Percentiles rank a stretch among this genome's conserved stretches.
These are phyloP conservation scores for Loriculus beryllinus DNA, from an alignment of 2,797 vertebrate species.

Conservation along the genomic window DNA sequence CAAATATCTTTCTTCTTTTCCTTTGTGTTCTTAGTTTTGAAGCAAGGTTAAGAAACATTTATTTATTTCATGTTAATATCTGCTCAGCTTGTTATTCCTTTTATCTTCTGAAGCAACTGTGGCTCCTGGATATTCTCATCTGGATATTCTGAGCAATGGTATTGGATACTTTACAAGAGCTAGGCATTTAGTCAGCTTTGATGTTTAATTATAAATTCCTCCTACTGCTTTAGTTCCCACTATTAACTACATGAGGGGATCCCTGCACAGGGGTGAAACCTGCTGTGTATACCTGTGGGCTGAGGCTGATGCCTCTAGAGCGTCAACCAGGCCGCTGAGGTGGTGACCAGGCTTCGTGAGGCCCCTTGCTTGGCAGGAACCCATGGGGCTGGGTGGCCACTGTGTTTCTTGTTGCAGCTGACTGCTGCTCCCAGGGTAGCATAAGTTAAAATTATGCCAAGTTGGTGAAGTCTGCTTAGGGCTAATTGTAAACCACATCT, in stretches of 20 bases:
- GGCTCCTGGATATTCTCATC: not conserved
- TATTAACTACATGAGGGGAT: not conserved
- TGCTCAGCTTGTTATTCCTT: not conserved
- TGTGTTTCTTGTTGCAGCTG: not conserved
- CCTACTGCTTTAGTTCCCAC: not conserved
- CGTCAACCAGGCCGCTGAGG: not conserved
- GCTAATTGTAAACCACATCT: not conserved
- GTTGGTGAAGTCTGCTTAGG: not conserved
- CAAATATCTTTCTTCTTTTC: not conserved
- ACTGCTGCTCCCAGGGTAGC: not conserved
- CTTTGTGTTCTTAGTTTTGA: not conserved
- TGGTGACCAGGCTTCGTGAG: accelerated
- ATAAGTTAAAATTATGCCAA: not conserved
- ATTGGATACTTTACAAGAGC: not conserved
- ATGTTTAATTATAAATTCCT: not conserved
- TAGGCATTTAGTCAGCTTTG: not conserved
- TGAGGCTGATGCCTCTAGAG: not conserved
- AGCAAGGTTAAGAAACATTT: not conserved
- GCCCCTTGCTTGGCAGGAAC: not conserved
- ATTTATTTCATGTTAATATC: not conserved
- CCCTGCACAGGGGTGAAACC: not conserved
- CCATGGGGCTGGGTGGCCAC: not conserved
- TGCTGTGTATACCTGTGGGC: not conserved
- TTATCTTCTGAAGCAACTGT: not conserved
- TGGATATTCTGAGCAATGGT: not conserved